Evolutionary conservation across 2,888 invertebrate species (phyloP), one percentile per base, ranked within the genome.

Genomic region (Saturnia pavonia): DNA sequence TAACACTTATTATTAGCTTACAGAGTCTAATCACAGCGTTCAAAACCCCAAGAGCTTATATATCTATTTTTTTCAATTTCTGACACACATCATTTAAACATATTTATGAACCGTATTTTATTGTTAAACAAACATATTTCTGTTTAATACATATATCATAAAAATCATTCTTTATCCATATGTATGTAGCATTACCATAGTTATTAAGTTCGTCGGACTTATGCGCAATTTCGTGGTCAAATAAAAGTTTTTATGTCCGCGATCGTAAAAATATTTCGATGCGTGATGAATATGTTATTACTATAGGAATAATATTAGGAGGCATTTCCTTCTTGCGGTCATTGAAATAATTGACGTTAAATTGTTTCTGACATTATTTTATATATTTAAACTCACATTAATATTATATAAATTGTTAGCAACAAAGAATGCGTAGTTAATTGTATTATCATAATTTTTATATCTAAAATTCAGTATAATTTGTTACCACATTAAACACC

Each of bases 251-350:
- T 65, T 65, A 65, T 65, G 40, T 65, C 65, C 34, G 40, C 19
- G 22, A 1, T 40, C 34, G 65, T 40, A 19, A 65, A 65, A 65
- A 65, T 65, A 40, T 40, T 40, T 40, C 40, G n/a, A 65, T n/a
- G 65, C n/a, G 40, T 40, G 40, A 65, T 65, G 65, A 65, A 65
- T 65, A 40, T 65, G 40, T 40, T 65, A 34, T 65, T 40, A 40
- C 40, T n/a, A 6, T 34, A 34, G 40, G 34, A 65, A 65, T 65
- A 34, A 65, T 65, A 40, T 65, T 19, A 6, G 19, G 8, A 40
- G 65, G 8, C 7, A 54, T 57, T 57, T 25, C 25, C 57, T 25
- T 1, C 2, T 9, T 27, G 25, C 1, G 54, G 57, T 57, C 25
- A 57, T 1, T 57, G 19, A 57, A 25, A 12, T 57, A 2, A 19